Evolutionary conservation across 2,113 vertebrate species (phyloP).

Genomic region (Tetraodon nigroviridis): DNA sequence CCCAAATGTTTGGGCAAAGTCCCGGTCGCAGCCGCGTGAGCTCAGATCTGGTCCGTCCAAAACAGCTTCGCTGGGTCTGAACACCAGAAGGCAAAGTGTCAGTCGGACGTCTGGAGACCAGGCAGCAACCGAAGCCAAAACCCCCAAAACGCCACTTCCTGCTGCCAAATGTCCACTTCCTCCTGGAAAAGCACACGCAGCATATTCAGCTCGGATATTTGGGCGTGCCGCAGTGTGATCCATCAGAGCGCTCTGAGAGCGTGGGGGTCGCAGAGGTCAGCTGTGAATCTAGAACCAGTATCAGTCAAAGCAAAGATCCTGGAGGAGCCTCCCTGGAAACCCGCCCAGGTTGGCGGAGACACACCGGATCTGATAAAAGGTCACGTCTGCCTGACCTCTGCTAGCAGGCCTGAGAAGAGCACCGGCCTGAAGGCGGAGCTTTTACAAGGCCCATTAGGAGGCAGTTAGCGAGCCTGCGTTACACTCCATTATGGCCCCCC

Average conservation of each 20-base stretch:
- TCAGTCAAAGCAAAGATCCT: conserved; percentile 14
- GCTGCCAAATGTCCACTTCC: no score
- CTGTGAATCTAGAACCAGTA: conserved; percentile 33
- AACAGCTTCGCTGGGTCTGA: no score
- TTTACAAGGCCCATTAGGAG: conserved; percentile 35
- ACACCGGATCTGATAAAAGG: no score
- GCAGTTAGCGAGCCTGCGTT: conserved; percentile 25
- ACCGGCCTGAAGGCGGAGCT: conserved; percentile 20
- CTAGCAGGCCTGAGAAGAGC: neutral
- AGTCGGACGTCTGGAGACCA: conserved; percentile 21
- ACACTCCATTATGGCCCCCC: conserved; percentile 34
- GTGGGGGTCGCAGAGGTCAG: conserved; percentile 1
- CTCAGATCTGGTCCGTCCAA: conserved; percentile 15
- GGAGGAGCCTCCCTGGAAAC: no score
- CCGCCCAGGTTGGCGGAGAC: no score
- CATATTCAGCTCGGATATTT: no score
- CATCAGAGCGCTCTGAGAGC: neutral
- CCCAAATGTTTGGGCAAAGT: no score
- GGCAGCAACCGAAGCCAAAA: no score
- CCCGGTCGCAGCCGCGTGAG: neutral
- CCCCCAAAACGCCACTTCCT: no score
- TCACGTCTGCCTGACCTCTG: neutral
- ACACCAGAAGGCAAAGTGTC: no score
- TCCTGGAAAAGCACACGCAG: no score
- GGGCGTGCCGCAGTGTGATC: no score